These are phyloP conservation scores for Gila robusta DNA, from an alignment of 2,797 vertebrate species.

Conservation along the genomic window DNA sequence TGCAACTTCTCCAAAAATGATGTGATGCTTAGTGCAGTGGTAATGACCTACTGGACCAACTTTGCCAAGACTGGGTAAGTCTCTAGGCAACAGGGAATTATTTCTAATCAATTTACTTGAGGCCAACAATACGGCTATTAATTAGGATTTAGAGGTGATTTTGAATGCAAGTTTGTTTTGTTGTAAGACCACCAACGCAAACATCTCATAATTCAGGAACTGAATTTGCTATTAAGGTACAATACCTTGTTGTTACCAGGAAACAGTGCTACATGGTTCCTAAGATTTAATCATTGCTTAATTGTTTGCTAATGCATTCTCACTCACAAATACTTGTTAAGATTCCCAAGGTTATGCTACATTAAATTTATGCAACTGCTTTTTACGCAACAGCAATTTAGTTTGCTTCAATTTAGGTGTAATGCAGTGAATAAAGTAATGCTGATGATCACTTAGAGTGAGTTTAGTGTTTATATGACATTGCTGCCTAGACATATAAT, in stretches of 20 bases:
- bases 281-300: conserved; percentile 18
- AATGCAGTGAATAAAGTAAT: conserved; percentile 37
- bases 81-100: not conserved
- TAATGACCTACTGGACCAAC: conserved; percentile 99
- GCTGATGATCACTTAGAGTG: conserved; percentile 37
- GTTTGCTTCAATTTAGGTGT: conserved; percentile 43
- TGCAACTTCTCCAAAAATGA: conserved; percentile 99
- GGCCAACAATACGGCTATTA: not conserved
- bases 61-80: conserved; percentile 98
- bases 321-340: conserved; percentile 21
- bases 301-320: conserved; percentile 38
- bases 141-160: not conserved
- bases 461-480: conserved; percentile 41
- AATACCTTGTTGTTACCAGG: conserved; percentile 28
- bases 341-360: conserved; percentile 35
- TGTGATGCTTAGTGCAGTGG: conserved; percentile 97
- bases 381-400: conserved; percentile 21
- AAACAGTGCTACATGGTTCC: conserved; percentile 16
- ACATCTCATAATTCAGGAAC: not conserved
- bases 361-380: conserved; percentile 39
- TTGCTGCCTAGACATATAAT: conserved; percentile 13
- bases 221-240: not conserved
- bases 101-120: not conserved
- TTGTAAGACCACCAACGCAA: not conserved
- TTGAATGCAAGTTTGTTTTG: not conserved